Evolutionary conservation across 2,113 vertebrate genomes (phyloP).

Genomic region (Cricetomys ansorgei): DNA sequence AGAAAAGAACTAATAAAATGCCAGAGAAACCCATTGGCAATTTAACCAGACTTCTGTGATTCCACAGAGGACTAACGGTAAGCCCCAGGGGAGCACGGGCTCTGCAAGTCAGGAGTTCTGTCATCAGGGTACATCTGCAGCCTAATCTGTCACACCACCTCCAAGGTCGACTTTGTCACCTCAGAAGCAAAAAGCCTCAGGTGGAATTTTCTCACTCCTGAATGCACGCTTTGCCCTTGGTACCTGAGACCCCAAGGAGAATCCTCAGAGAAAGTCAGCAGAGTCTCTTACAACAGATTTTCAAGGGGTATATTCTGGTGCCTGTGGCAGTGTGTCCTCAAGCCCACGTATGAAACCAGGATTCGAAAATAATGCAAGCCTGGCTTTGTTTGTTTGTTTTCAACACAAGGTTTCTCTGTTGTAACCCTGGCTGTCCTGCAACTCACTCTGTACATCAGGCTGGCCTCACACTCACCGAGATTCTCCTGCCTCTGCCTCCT

Average conservation of each 20-base stretch:
- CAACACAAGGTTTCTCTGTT: no score
- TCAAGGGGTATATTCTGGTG: rapidly evolving
- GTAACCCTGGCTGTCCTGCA: no score
- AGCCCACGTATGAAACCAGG: not conserved
- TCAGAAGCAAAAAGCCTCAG: not conserved
- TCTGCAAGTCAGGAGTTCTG: not conserved
- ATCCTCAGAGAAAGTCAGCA: not conserved
- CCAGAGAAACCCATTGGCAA: not conserved
- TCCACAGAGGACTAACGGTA: not conserved
- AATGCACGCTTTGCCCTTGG: not conserved
- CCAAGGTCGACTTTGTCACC: not conserved
- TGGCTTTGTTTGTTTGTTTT: no score
- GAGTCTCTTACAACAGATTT: no score
- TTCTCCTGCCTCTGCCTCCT: no score
- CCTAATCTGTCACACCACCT: not conserved
- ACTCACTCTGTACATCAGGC: no score
- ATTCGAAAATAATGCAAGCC: not conserved
- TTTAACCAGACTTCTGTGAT: not conserved
- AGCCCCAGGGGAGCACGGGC: not conserved
- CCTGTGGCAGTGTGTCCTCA: not conserved
- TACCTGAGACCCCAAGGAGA: not conserved
- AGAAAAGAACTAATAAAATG: not conserved
- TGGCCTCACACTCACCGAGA: no score
- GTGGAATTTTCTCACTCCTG: not conserved
- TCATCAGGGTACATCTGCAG: not conserved